These are phyloP conservation scores for Nansenia antarctica DNA, from an alignment of 2,113 vertebrate genomes.

Conservation along the genomic window DNA sequence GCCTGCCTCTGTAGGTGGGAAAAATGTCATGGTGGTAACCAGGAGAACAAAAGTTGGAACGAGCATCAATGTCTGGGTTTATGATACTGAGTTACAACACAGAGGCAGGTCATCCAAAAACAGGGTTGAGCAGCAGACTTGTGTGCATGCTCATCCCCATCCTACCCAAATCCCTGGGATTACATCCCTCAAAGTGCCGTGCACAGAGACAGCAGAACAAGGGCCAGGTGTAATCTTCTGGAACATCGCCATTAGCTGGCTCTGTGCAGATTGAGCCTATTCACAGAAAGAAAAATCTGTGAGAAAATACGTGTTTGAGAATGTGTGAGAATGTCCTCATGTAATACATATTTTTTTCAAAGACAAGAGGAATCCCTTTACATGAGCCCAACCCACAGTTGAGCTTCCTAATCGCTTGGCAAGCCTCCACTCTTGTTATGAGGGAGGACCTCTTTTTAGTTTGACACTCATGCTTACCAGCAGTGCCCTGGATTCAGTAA, in stretches of 20 bases:
- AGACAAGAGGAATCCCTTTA: no score
- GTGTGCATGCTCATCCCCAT: slow-evolving; percentile 25
- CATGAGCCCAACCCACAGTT: no score
- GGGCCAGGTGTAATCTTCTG: slow-evolving; percentile 69
- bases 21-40: no score
- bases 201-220: slow-evolving; percentile 55
- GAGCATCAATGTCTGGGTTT: no score
- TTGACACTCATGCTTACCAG: not conserved
- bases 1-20: no score
- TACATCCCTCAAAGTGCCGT: slow-evolving; percentile 65
- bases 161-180: slow-evolving; percentile 64
- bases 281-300: slow-evolving; percentile 29
- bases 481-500: not conserved
- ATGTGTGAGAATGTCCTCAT: no score
- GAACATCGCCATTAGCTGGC: slow-evolving; percentile 55
- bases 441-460: not conserved
- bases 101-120: no score
- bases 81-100: no score
- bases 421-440: not conserved
- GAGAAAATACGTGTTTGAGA: slow-evolving; percentile 25
- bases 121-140: no score
- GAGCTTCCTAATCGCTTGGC: not conserved
- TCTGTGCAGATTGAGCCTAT: slow-evolving; percentile 19
- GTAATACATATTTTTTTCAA: no score
- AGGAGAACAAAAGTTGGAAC: no score